Evolutionary conservation across 2,888 invertebrate genomes (phyloP).

Genomic region (Volucella inanis): DNA sequence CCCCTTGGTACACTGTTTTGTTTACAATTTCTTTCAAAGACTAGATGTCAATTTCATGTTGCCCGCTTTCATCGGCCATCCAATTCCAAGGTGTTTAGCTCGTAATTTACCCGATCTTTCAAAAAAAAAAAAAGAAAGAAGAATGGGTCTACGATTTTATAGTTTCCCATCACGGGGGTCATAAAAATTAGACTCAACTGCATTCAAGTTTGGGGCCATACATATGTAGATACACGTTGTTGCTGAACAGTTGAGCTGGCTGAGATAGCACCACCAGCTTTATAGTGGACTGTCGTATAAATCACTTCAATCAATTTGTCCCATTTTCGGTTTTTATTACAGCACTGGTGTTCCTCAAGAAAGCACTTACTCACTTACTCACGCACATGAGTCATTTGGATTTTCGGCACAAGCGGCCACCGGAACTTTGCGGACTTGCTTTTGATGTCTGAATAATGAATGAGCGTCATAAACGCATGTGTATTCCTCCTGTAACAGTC

Average conservation of each 20-base stretch:
- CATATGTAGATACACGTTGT: too few relatives aligned
- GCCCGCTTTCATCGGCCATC: background rate
- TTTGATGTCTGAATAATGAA: conserved; percentile 55
- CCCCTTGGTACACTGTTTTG: conserved; percentile 34
- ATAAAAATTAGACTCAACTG: conserved; percentile 42
- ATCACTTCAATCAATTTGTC: conserved; percentile 59
- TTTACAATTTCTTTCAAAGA: conserved; percentile 55
- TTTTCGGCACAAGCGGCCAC: background rate
- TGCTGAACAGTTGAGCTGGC: too few relatives aligned
- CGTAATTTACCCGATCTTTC: conserved; percentile 1
- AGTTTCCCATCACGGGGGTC: conserved; percentile 33
- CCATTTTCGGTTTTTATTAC: conserved; percentile 55
- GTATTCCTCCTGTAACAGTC: background rate
- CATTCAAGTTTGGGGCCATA: conserved; percentile 6
- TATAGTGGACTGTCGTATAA: conserved; percentile 36
- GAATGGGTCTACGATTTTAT: conserved; percentile 30
- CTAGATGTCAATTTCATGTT: conserved; percentile 21
- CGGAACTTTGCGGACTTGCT: conserved; percentile 13
- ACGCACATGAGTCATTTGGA: conserved; percentile 20
- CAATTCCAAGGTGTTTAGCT: background rate
- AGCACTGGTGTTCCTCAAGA: conserved; percentile 10
- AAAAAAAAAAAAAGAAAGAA: background rate
- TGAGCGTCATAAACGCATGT: conserved; percentile 48
- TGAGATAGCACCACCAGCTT: too few relatives aligned
- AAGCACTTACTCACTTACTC: background rate